Evolutionary conservation across 1,140 invertebrate species (phyloP), one percentile per base, ranked within the genome.

Genomic region (Polypedilum pembai): DNA sequence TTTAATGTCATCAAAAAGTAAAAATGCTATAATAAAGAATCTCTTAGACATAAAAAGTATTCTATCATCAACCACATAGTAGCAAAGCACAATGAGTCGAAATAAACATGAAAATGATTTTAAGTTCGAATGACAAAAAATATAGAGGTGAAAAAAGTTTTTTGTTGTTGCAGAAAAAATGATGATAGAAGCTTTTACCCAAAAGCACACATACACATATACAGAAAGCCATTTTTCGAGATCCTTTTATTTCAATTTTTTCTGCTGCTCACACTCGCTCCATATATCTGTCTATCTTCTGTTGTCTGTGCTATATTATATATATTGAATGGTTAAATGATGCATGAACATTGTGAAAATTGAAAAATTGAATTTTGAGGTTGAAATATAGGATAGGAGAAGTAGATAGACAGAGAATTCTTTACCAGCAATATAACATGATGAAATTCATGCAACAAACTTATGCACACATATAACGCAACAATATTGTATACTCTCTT

Each of bases 281-380:
- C 24, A 33, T 33, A 33, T 33, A 12, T 45, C 8, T 45, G 8
- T 45, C 15, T 45, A 45, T 45, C 41, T 45, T 12, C 1, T 12
- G 2, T 15, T 45, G 2, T 45, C 8, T 45, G 8, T 45, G 8
- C 15, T 45, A 45, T 45, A 45, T 45, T 8, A 45, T 45, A 45
- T 15, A 45, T 15, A 45, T 45, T 45, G 41, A 45, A 15, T 45
- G 41, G 41, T 45, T 45, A 45, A 45, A 45, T 45, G 41, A 45
- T 45, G 41, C 41, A 45, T 15, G 15, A 45, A 45, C 24, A 33
- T 33, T 33, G 24, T 5, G 24, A 33, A 15, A 45, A 45, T 45
- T 45, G 41, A 45, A 45, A 45, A 45, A 45, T 45, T 45, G 41
- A 45, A 45, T 45, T 45, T 45, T 45, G 41, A 45, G 41, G 41